Base-by-base conservation (phyloP, 2,797 vertebrate species). In the Iguana delicatissima region DNA sequence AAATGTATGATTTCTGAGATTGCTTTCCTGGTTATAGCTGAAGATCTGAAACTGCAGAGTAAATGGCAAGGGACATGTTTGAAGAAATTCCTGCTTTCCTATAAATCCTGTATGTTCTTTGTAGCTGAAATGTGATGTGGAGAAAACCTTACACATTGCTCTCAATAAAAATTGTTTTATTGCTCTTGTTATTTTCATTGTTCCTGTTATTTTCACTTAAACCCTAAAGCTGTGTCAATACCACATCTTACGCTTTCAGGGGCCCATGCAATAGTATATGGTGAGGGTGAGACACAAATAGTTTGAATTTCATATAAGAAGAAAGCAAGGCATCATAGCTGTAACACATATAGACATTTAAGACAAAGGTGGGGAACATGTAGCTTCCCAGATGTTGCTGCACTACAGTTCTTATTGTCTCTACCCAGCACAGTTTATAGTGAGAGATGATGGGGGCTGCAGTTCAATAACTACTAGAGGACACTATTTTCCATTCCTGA, bases 41-140 rank as follows among this genome's bases (percentile, higher is more conserved):
- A 80, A 13, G 83, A 72, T 64, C 32, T 77, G 50, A n/a, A 89
- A 92, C 64, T 32, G 32, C 42, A 80, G 84, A 87, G 29, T 35
- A 69, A 92, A 80, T 73, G 55, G 67, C 26, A 35, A 81, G 6
- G 69, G 90, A 80, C 89, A 55, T 89, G 83, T 85, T 92, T 26
- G 4, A 24, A 89, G 0, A 80, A 86, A 64, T 57, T 13, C 22
- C 76, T 74, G 10, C 24, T 84, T 1, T 89, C 59, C 52, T 90
- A 0, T 72, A 24, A 80, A 42, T 2, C 87, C 32, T 89, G 82
- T 86, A 64, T 67, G 42, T 67, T 64, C 26, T 59, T 24, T 67
- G 59, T 35, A 87, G 73, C 32, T 84, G 4, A 50, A 67, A 79
- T 77, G 85, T 55, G 32, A 18, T 18, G 22, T 59, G 32, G 59